phyloP scores from a whole-genome alignment of 2,113 vertebrate genomes.

The Ellobius talpinus region DNA sequence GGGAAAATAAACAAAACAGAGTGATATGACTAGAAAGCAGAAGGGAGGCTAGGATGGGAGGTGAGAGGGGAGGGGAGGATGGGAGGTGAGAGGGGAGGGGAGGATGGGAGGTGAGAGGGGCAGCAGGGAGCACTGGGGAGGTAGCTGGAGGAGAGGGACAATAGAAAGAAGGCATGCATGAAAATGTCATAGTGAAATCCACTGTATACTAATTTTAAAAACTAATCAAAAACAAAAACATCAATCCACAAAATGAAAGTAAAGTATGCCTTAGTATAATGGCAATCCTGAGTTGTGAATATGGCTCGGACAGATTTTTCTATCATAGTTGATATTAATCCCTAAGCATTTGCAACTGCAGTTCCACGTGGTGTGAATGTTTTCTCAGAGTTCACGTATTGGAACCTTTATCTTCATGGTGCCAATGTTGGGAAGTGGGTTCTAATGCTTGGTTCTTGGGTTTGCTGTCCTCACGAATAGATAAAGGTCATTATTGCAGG shows the following conservation, averaged over 20 bases:
- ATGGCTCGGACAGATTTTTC: neutral
- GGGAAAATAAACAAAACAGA: neutral
- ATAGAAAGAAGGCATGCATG: too few species aligned
- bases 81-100: too few species aligned
- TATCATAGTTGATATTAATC: neutral
- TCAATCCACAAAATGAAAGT: neutral
- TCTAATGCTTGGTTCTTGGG: neutral
- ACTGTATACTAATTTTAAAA: neutral
- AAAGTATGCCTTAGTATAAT: neutral
- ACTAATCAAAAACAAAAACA: neutral
- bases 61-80: too few species aligned
- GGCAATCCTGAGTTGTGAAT: neutral
- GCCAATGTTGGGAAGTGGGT: neutral
- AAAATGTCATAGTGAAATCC: neutral
- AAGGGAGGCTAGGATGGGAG: too few species aligned
- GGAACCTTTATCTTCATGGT: neutral
- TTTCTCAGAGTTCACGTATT: neutral
- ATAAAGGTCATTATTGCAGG: neutral
- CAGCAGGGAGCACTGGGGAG: too few species aligned
- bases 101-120: too few species aligned
- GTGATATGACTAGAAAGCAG: neutral
- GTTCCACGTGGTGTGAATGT: neutral
- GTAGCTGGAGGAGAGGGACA: neutral
- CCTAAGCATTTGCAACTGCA: neutral
- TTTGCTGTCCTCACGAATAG: rapidly evolving